Evolutionary conservation across 2,888 invertebrate genomes (phyloP).

Genomic region (Glaucopsyche alexis): DNA sequence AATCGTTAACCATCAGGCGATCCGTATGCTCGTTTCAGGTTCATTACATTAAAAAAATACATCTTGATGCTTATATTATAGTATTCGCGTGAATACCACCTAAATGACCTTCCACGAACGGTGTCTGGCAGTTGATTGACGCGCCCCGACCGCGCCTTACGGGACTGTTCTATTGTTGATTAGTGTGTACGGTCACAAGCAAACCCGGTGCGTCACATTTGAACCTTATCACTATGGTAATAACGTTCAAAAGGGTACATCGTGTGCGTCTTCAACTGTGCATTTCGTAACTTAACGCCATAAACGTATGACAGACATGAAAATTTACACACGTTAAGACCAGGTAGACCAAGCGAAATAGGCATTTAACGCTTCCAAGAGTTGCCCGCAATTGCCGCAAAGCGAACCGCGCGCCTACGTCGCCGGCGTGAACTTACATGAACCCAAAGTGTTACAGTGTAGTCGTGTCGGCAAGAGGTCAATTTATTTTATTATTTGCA

Average conservation of each 20-base stretch:
- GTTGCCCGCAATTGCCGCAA: too few species aligned
- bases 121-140: conserved; percentile 18
- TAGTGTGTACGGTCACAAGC: neutral
- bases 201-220: neutral
- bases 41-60: too few species aligned
- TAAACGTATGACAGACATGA: neutral
- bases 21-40: too few species aligned
- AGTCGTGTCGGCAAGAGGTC: too few species aligned
- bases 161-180: conserved; percentile 14
- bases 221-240: neutral
- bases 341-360: too few species aligned
- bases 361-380: too few species aligned
- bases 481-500: too few species aligned
- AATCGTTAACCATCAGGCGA: too few species aligned
- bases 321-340: conserved; percentile 8
- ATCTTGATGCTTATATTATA: too few species aligned
- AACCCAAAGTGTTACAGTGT: too few species aligned
- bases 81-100: neutral
- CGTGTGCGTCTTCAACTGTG: neutral
- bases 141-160: conserved; percentile 10
- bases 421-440: too few species aligned
- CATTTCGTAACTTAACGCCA: neutral
- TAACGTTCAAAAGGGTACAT: neutral
- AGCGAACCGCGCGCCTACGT: too few species aligned
- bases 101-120: conserved; percentile 24